Base-by-base conservation (phyloP, 64 coral and sea anemone species). In the Montipora efflorescens region DNA sequence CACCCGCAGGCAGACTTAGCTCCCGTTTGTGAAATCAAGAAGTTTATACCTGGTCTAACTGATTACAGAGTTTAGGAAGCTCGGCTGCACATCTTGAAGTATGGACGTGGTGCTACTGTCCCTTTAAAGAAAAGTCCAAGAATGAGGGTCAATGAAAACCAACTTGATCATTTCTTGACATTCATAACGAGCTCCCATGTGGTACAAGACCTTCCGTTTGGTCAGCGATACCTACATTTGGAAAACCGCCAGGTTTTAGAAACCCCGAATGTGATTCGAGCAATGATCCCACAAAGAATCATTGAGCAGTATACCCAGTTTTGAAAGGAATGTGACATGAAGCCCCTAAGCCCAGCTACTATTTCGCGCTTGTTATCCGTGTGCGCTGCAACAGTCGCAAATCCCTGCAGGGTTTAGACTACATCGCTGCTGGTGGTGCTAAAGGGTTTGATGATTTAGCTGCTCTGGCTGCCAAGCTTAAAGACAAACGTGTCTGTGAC, bases 141-240 rank as follows among this genome's bases (percentile, higher is more conserved):
- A 21, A 81, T 91, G 89, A 68, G 62, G 59, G 16, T 91, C 2
- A 64, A 73, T 14, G 77, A 81, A 70, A 51, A 45, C 46, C 76
- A 91, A 71, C 78, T 70, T 52, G 89, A 91, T 45, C 77, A 91
- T 51, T 81, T 81, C 25, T 48, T 91, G 77, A 70, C 89, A 2
- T 91, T 91, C 69, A 91, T 91, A 13, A 82, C 78, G 14, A 91
- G 89, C 46, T 13, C 77, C 58, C 89, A 91, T 7, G 23, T 87
- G 8, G 13, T 87, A 72, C 84, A 87, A 73, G 67, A 87, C 16
- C 84, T 87, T 75, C 25, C 25, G 25, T 25, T 25, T 25, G 25
- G 25, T 25, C 25, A 25, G 25, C 25, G 25, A 25, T 25, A 50
- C 66, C 45, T 87, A 20, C 57, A 87, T 25, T 74, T 87, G 45